phyloP scores from a whole-genome alignment of 2,797 vertebrate genomes.

The Sylvilagus floridanus region DNA sequence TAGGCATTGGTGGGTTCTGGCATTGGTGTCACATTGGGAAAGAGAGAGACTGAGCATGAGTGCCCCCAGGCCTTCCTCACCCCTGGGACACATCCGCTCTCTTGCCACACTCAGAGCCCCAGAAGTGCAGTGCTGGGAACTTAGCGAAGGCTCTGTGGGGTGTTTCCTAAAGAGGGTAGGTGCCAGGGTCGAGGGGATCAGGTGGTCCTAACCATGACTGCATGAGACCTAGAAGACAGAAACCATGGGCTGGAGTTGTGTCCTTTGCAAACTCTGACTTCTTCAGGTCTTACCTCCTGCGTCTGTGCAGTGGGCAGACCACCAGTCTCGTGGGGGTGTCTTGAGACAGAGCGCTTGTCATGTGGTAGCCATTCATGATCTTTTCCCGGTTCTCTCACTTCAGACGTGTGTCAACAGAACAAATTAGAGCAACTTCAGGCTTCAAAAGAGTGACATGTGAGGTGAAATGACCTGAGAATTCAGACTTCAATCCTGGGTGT shows the following conservation, averaged over 20 bases:
- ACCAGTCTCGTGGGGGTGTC: background rate
- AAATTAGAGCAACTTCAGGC: background rate
- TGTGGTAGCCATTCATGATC: background rate
- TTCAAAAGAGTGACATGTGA: background rate
- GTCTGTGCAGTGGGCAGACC: background rate
- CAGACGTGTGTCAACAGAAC: constrained; percentile 17
- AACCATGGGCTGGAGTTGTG: background rate
- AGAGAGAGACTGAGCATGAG: background rate
- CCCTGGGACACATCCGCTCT: background rate
- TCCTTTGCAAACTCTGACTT: background rate
- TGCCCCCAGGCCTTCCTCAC: background rate
- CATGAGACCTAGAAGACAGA: background rate
- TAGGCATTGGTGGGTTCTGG: background rate
- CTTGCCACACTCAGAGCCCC: background rate
- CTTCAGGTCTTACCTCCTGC: background rate
- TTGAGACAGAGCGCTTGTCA: background rate
- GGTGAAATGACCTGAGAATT: background rate
- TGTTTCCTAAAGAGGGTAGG: background rate
- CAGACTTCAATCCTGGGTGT: background rate
- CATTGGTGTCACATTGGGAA: background rate
- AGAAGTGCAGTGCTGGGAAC: background rate
- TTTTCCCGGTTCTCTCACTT: background rate
- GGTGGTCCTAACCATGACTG: background rate
- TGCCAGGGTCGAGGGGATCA: background rate
- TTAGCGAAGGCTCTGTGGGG: background rate